These are phyloP conservation scores for Cephalopachus bancanus DNA, from an alignment of 2,797 vertebrate species.

Conservation along the genomic window DNA sequence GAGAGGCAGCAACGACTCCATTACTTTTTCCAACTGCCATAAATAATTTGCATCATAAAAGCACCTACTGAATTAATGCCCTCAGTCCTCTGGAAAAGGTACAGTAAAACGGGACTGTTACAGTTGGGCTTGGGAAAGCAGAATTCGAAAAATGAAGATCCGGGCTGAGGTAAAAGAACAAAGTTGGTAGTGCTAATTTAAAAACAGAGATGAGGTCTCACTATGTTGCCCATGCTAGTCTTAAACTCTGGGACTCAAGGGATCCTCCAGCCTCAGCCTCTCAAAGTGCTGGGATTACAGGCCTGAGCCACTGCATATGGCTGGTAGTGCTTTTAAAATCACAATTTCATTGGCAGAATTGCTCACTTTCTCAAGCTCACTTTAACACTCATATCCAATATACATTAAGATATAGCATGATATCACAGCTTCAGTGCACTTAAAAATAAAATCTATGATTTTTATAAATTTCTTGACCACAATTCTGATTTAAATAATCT, in stretches of 20 bases:
- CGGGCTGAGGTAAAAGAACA: not conserved
- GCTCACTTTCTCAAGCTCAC: slow-evolving; percentile 47
- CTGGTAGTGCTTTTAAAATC: slow-evolving; percentile 35
- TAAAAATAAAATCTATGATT: slow-evolving; percentile 50
- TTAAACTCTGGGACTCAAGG: no score
- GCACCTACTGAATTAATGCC: slow-evolving; percentile 66
- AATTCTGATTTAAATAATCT: slow-evolving; percentile 63
- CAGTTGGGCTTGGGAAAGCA: slow-evolving; percentile 52
- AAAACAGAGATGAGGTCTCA: no score
- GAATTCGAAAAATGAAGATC: slow-evolving; percentile 60
- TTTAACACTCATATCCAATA: slow-evolving; percentile 16
- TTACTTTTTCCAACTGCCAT: slow-evolving; percentile 67
- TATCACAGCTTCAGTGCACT: slow-evolving; percentile 32
- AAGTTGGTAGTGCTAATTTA: not conserved
- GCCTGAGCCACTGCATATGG: no score
- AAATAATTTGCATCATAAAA: slow-evolving; percentile 79
- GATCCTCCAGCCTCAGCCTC: no score
- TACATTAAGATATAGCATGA: not conserved
- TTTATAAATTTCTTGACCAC: slow-evolving; percentile 50
- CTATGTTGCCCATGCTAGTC: no score
- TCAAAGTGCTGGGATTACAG: no score
- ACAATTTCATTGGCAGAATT: slow-evolving; percentile 20
- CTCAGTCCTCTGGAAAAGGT: slow-evolving; percentile 48
- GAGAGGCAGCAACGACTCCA: slow-evolving; percentile 59
- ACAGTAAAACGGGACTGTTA: slow-evolving; percentile 69